Percentiles rank a stretch among this genome's conserved stretches.
These are phyloP conservation scores for Enteromius anoplus DNA, from an alignment of 2,797 vertebrate species.

Conservation along the genomic window DNA sequence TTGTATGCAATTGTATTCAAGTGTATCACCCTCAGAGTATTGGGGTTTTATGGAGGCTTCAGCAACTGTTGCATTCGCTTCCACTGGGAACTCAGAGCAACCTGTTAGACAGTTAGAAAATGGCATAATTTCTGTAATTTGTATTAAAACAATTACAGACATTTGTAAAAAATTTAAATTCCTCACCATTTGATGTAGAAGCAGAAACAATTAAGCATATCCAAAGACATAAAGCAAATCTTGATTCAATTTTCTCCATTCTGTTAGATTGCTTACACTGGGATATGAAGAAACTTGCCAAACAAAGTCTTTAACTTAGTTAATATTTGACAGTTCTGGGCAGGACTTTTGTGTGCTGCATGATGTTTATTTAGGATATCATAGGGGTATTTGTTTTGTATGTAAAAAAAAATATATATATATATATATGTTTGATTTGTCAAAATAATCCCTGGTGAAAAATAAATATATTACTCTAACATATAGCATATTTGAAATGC, in stretches of 20 bases:
- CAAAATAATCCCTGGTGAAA: too few relatives aligned
- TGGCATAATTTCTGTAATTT: neutral
- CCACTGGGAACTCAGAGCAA: slow-evolving; percentile 56
- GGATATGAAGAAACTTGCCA: slow-evolving; percentile 5
- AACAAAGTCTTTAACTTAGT: slow-evolving; percentile 12
- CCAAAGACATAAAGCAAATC: slow-evolving; percentile 34
- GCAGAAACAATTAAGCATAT: slow-evolving; percentile 17
- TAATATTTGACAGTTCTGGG: slow-evolving; percentile 41
- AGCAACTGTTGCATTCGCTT: slow-evolving; percentile 54
- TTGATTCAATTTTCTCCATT: slow-evolving; percentile 37
- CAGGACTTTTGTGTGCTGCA: neutral
- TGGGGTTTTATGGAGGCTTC: slow-evolving; percentile 22
- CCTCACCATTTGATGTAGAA: slow-evolving; percentile 26
- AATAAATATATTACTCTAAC: too few relatives aligned
- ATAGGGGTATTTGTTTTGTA: neutral
- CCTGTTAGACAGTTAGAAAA: neutral
- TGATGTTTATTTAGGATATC: neutral
- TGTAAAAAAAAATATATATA: slow-evolving; percentile 30
- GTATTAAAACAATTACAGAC: neutral
- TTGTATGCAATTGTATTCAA: slow-evolving; percentile 60
- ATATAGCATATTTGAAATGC: too few relatives aligned
- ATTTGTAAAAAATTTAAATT: neutral
- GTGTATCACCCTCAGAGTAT: slow-evolving; percentile 57
- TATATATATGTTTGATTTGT: too few relatives aligned
- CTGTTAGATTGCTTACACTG: slow-evolving; percentile 9